Evolutionary conservation across 2,888 invertebrate genomes (phyloP), one percentile per base, ranked within the genome.

Genomic region (Yponomeuta plumbellus): DNA sequence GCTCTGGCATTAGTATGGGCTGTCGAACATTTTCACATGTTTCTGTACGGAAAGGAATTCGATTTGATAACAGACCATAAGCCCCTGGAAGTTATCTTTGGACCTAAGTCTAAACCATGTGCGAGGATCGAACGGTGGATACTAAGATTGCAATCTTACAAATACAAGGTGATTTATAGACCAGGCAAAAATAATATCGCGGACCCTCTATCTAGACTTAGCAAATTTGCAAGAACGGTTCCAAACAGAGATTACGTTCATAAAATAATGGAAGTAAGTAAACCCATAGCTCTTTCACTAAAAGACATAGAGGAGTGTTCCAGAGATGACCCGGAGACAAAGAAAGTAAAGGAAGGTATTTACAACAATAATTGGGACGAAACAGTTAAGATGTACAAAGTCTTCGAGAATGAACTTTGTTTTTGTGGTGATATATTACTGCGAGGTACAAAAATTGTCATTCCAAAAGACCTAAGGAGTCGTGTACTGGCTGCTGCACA

Each of bases 51-150:
- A 0, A 77, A 75, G 58, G 64, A 68, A 23, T 75, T 76, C 62
- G 80, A 78, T 1, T 70, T 80, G 2, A 66, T 75, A 0, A 77
- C 70, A 0, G 78, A 79, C 64, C 76, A 79, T 57, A 77, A 79
- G 52, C 83, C 88, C 0, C 69, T 91, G 5, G 79, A 81, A 44
- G 67, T 73, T 5, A 57, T 81, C 4, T 80, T 80, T 66, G 68
- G 74, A 0, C 66, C 69, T 17, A 67, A 61, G 23, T 78, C 77
- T 0, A 79, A 78, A 67, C 76, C 79, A 0, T 76, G 76, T 62
- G 81, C 79, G 0, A 59, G 81, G 10, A 72, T 80, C 6, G 78
- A 80, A 66, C 64, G 79, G 1, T 80, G 79, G 80, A 69, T 80
- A 3, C 23, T 79, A 22, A 58, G 77, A 3, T 66, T 78, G 2